These are phyloP conservation scores for Bubo bubo DNA, from an alignment of 2,113 vertebrate species.

Conservation along the genomic window DNA sequence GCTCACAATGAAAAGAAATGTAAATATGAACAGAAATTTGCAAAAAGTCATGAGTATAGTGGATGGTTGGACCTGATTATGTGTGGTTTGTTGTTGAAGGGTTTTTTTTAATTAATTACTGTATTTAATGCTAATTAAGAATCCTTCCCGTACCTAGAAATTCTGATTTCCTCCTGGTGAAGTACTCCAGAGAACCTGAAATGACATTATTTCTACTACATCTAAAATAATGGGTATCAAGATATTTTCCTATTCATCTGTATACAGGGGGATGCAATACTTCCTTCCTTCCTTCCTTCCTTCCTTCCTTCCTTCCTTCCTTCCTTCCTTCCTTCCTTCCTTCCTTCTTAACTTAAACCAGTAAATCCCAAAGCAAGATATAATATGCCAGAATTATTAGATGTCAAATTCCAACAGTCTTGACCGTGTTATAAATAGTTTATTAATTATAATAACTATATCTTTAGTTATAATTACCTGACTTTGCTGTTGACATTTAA, in stretches of 20 bases:
- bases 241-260: neutral
- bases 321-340: too few relatives aligned
- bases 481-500: neutral
- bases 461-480: neutral
- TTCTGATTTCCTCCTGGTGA: neutral
- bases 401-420: neutral
- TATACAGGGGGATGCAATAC: neutral
- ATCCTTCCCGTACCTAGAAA: neutral
- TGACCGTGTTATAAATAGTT: neutral
- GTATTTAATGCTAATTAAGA: neutral
- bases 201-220: neutral
- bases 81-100: neutral
- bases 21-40: neutral
- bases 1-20: neutral
- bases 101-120: neutral
- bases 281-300: fast-evolving
- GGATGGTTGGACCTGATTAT: too few relatives aligned
- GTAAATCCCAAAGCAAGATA: neutral
- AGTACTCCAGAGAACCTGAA: neutral
- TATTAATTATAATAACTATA: neutral
- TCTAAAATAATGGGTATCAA: neutral
- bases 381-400: neutral
- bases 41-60: neutral
- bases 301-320: too few relatives aligned
- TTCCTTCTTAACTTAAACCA: neutral